Percentiles rank a stretch among this genome's conserved stretches.
Evolutionary conservation across 2,797 vertebrate genomes (phyloP).

Genomic region (Synaphobranchus kaupii): DNA sequence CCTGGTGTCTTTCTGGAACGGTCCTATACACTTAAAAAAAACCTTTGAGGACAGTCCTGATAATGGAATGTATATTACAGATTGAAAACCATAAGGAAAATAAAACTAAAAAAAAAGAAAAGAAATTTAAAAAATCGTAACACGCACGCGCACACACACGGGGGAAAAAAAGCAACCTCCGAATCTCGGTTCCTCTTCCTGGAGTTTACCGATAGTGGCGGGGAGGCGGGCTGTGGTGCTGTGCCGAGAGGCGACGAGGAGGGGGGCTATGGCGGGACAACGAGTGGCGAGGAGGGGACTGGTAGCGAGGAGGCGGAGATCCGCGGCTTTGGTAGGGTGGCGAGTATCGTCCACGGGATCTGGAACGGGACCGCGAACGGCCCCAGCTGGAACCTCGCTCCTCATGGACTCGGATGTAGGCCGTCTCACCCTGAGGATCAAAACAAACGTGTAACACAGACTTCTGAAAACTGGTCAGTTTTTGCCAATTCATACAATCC

Average conservation of each 20-base stretch:
- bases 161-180: constrained; percentile 12
- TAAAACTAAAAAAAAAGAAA: constrained; percentile 48
- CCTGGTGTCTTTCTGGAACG: constrained; percentile 22
- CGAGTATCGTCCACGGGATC: constrained; percentile 86
- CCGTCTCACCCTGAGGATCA: constrained; percentile 78
- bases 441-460: not conserved
- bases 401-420: constrained; percentile 84
- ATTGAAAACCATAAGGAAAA: constrained; percentile 44
- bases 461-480: too few relatives aligned
- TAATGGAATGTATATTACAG: constrained; percentile 72
- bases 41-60: constrained; percentile 49
- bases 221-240: constrained; percentile 72
- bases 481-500: too few relatives aligned
- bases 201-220: constrained; percentile 74
- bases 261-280: constrained; percentile 77
- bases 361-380: constrained; percentile 83
- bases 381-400: constrained; percentile 83
- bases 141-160: constrained; percentile 12
- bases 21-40: constrained; percentile 49
- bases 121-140: constrained; percentile 51
- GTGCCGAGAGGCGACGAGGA: constrained; percentile 65
- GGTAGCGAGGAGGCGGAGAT: constrained; percentile 83
- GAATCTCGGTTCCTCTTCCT: not conserved
- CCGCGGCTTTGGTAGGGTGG: constrained; percentile 87
- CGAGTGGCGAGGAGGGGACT: constrained; percentile 80